phyloP scores from a whole-genome alignment of 2,797 vertebrate species.

The Alauda arvensis region DNA sequence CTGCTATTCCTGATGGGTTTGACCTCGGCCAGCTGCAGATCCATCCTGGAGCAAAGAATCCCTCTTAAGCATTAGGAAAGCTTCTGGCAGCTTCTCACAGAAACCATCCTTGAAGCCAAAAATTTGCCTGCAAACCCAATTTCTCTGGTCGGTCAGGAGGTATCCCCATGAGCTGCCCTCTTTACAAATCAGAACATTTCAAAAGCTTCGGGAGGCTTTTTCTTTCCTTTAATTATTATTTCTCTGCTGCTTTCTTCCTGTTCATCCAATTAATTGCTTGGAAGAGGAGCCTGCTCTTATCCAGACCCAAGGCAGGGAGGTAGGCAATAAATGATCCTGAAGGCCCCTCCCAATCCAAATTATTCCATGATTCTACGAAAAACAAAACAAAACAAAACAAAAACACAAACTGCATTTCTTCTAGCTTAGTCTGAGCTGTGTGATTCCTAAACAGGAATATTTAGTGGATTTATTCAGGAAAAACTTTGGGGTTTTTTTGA shows the following conservation, averaged over 20 bases:
- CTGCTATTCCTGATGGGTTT: accelerated
- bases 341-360: neutral
- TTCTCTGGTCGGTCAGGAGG: neutral
- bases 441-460: neutral
- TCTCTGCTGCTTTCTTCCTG: neutral
- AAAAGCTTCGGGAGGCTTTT: neutral
- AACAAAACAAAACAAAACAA: neutral
- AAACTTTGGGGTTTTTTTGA: neutral
- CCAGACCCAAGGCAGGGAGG: neutral
- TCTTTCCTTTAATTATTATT: neutral
- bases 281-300: neutral
- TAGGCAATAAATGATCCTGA: neutral
- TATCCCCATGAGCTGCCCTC: neutral
- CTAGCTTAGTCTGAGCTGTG: neutral
- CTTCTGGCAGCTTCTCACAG: neutral
- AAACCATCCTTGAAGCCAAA: neutral
- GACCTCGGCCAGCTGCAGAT: neutral
- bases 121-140: neutral
- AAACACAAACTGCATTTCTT: neutral
- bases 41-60: neutral
- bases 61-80: accelerated
- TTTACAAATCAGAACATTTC: neutral
- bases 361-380: neutral
- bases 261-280: neutral
- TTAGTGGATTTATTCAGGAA: neutral